Evolutionary conservation across 2,113 vertebrate genomes (phyloP), one percentile per base, ranked within the genome.

Genomic region (Sarotherodon lohbergeri): DNA sequence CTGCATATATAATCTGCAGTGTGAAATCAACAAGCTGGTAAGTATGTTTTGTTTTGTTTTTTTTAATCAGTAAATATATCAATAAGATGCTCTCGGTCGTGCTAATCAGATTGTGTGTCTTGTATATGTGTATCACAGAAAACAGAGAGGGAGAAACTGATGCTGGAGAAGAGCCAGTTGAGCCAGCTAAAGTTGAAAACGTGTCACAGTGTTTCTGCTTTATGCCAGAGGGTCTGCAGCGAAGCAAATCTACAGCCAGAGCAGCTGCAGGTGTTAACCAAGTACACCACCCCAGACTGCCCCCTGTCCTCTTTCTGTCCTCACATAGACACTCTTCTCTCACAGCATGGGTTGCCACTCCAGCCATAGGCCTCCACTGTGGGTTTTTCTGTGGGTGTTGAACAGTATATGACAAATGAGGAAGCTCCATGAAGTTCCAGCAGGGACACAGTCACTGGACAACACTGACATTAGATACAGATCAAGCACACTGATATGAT

Each of bases 1-100:
- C 94, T 99, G 98, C 91, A 99, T 99, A 63, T 96, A 98, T 63
- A 98, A 98, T 80, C 97, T 99, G 56, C 98, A 99, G 90, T 97
- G 97, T 71, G 98, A 99, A 95, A 99, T 99, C 80, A 96, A 97
- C 91, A 99, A 98, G 83, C 96, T 99, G 97, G 99, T 99, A 94
- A 96, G 3, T 24, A 6, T 13, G 4, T 54, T 43, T 43, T 10
- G 27, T 3, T 81, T 41, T 48, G 0, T 1, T 39, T 57, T 61
- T 80, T 16, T 43, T 22, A 32, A 54, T 17, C 4, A 19, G 5
- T 39, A 1, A 1, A 43, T 36, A 14, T 24, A 29, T 54, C 17
- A 13, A 14, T 0, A 50, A 61, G 7, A 6, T 48, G 52, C 66
- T 41, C 36, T 2, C 13, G 39, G 13, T 24, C 1, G 2, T 59